These are phyloP conservation scores for Macrosoma leucophasiata DNA, from an alignment of 2,888 invertebrate species.

Conservation along the genomic window DNA sequence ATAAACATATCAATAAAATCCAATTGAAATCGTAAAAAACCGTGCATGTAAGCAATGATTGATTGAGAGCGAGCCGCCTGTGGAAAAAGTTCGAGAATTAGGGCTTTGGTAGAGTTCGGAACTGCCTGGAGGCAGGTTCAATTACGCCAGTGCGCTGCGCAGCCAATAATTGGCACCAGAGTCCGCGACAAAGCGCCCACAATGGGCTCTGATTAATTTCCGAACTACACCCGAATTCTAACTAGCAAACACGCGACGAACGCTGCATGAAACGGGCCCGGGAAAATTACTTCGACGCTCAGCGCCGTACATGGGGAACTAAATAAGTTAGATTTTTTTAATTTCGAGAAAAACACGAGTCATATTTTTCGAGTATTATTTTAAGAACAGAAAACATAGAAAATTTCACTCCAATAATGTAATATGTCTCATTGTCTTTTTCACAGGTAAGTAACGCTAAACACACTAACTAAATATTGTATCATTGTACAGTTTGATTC, in stretches of 20 bases:
- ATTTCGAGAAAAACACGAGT: no score
- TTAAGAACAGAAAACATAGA: no score
- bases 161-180: slow-evolving; percentile 69
- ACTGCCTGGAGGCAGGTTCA: slow-evolving; percentile 53
- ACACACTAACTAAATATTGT: no score
- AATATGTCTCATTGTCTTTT: no score
- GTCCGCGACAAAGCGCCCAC: slow-evolving; percentile 70
- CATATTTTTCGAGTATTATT: no score
- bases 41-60: no score
- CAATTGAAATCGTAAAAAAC: no score
- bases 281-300: slow-evolving; percentile 48
- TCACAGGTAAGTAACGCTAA: no score
- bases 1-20: no score
- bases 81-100: slow-evolving; percentile 31
- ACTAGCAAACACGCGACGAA: slow-evolving; percentile 67
- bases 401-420: no score
- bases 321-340: no score
- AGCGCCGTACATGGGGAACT: slow-evolving; percentile 5
- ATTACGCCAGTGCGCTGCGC: slow-evolving; percentile 54
- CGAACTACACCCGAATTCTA: slow-evolving; percentile 73
- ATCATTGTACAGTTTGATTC: no score
- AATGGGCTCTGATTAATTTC: slow-evolving; percentile 73
- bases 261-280: slow-evolving; percentile 43
- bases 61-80: slow-evolving; percentile 9
- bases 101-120: slow-evolving; percentile 26